Evolutionary conservation across 1,140 invertebrate genomes (phyloP), one percentile per base, ranked within the genome.

Genomic region (Pseudomyrmex cubaensis): DNA sequence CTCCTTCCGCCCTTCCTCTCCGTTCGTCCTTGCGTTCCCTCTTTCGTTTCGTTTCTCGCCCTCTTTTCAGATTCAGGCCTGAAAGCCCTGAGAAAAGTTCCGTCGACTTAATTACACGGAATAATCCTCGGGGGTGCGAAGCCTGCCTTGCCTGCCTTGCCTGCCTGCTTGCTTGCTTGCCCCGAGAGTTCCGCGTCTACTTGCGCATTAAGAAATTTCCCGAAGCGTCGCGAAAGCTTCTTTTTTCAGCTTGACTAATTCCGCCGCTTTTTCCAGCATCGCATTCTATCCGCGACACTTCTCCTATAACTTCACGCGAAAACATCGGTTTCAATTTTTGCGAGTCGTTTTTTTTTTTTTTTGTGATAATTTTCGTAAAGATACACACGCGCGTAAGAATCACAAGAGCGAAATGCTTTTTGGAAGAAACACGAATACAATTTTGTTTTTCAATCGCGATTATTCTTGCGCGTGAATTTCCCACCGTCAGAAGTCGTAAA

Each of bases 81-180:
- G 88, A 91, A 91, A 90, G 90, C 90, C 82, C 86, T 86, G 90
- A 90, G 90, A 91, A 89, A 89, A 94, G 91, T 94, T 94, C 90
- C 89, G 87, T 89, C 89, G 90, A 93, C 92, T 94, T 94, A 94
- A 94, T 94, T 94, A 94, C 93, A 93, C 90, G 93, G 92, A 94
- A 94, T 94, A 94, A 94, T 94, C 92, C 76, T 92, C 82, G 85
- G 87, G 87, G 90, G 89, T 85, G 87, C 84, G 87, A 85, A 83
- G 77, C 86, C 86, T 78, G 76, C 62, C 64, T 64, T 22, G 59
- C 61, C 17, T 44, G 22, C 59, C 59, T 67, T 44, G 22, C 59
- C 46, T 67, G 62, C 63, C 4, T 54, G 62, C 75, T 17, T 46
- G 15, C 17, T 17, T 72, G 74, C 46, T 46, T 75, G 62, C 61